Evolutionary conservation across 2,888 invertebrate species (phyloP).

Genomic region (Xylocampa areola): DNA sequence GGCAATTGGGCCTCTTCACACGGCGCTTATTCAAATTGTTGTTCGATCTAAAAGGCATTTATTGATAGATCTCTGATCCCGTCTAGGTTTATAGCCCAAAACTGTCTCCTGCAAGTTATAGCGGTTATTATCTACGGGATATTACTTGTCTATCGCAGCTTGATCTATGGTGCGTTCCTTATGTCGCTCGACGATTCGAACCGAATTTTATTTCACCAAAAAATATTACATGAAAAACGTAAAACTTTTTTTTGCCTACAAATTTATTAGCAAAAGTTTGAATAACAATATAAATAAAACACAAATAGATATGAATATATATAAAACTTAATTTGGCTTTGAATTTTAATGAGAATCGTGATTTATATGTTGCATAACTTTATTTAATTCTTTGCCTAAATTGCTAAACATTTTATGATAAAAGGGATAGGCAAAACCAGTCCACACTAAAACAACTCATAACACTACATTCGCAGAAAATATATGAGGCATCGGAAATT

Average conservation of each 20-base stretch:
- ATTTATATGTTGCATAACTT: too few species aligned
- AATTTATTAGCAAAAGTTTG: too few species aligned
- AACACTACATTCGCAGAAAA: constrained; percentile 41
- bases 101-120: constrained; percentile 51
- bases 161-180: constrained; percentile 44
- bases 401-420: background rate
- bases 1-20: background rate
- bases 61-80: constrained; percentile 15
- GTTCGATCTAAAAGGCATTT: background rate
- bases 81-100: constrained; percentile 38
- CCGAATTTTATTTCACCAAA: background rate
- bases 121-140: constrained; percentile 58
- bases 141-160: constrained; percentile 58
- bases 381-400: background rate
- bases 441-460: constrained; percentile 6
- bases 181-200: constrained; percentile 20
- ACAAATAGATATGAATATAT: too few species aligned
- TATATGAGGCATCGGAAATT: constrained; percentile 53
- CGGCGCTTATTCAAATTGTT: too few species aligned
- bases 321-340: too few species aligned
- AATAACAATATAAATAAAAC: too few species aligned
- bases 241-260: background rate
- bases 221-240: background rate
- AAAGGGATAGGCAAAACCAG: constrained; percentile 19
- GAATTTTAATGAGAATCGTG: too few species aligned